Evolutionary conservation across 1,140 invertebrate genomes (phyloP).

Genomic region (Phymorhynchus buccinoides): DNA sequence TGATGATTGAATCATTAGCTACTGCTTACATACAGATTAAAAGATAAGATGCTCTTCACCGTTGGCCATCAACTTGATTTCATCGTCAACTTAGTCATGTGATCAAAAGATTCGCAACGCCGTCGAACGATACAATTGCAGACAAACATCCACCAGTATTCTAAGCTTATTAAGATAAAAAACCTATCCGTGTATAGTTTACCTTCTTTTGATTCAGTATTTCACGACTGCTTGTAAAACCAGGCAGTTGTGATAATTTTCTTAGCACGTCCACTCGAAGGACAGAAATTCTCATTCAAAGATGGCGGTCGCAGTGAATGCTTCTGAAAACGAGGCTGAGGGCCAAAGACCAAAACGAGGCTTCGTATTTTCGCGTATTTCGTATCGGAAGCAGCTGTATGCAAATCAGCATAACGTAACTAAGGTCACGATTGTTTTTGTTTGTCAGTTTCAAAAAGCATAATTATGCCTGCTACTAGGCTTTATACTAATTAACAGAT

Average conservation of each 20-base stretch:
- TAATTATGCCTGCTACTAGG: no score
- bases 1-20: no score
- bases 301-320: conserved; percentile 9
- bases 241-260: neutral
- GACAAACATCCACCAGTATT: no score
- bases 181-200: neutral
- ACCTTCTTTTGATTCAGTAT: neutral
- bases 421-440: conserved; percentile 2
- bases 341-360: neutral
- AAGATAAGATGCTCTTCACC: no score
- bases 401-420: neutral
- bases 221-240: neutral
- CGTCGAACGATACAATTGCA: no score
- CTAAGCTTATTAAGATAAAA: no score
- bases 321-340: neutral
- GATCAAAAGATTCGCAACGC: no score
- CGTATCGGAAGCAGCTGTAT: neutral
- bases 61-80: no score
- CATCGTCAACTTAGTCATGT: no score
- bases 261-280: neutral
- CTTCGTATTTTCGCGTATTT: neutral
- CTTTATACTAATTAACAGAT: no score
- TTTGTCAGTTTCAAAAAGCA: neutral
- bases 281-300: neutral
- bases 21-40: no score